Percentiles rank a stretch among this genome's conserved stretches.
Evolutionary conservation across 1,140 invertebrate species (phyloP).

Genomic region (Fopius arisanus): DNA sequence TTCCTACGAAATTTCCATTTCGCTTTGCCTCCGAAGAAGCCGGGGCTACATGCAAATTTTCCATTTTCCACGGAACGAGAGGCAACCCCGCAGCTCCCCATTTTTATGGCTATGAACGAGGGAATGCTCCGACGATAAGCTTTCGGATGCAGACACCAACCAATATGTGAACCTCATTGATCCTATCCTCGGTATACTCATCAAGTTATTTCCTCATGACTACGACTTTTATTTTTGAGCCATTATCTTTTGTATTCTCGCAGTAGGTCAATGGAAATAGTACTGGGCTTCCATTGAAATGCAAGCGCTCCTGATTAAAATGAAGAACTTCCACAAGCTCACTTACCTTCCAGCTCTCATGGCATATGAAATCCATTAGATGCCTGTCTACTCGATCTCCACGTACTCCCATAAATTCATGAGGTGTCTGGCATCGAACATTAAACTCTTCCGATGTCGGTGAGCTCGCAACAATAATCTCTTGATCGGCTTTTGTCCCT

Average conservation of each 20-base stretch:
- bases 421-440: not conserved
- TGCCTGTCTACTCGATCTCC: too few species aligned
- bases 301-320: not conserved
- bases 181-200: not conserved
- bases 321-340: too few species aligned
- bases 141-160: not conserved
- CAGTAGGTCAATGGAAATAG: not conserved
- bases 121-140: slow-evolving; percentile 2
- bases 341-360: too few species aligned
- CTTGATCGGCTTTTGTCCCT: not conserved
- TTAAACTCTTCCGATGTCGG: not conserved
- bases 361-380: too few species aligned
- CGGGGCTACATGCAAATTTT: not conserved
- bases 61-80: not conserved
- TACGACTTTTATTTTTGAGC: not conserved
- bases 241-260: not conserved
- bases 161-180: slow-evolving; percentile 5
- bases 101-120: slow-evolving; percentile 3
- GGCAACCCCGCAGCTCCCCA: not conserved
- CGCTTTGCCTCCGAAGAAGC: not conserved
- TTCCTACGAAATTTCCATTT: not conserved
- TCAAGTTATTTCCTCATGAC: not conserved
- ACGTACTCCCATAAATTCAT: not conserved
- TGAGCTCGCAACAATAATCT: not conserved
- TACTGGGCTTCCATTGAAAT: not conserved